These are phyloP conservation scores for Pipistrellus pipistrellus DNA, from an alignment of 2,797 vertebrate species.

Conservation along the genomic window DNA sequence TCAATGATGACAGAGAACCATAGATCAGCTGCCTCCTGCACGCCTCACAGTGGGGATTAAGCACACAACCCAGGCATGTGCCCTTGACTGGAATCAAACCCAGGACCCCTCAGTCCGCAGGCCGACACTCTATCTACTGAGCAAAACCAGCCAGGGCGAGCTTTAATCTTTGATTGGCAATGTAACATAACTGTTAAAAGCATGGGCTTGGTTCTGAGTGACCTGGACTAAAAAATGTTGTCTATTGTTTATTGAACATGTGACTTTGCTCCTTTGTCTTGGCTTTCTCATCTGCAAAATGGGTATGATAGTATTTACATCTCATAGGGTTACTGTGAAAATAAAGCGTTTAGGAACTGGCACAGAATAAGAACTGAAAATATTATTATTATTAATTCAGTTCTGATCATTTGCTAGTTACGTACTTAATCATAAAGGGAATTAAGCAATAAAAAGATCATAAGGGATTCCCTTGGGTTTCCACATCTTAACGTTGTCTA, in stretches of 20 bases:
- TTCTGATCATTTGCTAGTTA: constrained; percentile 2
- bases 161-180: neutral
- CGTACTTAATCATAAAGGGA: neutral
- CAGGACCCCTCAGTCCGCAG: too few species aligned
- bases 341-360: neutral
- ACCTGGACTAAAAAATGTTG: neutral
- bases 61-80: too few species aligned
- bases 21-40: too few species aligned
- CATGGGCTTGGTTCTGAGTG: neutral
- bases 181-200: neutral
- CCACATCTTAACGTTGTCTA: constrained; percentile 13
- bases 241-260: neutral
- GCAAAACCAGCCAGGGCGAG: neutral
- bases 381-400: neutral
- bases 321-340: neutral
- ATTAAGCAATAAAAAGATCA: neutral
- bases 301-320: accelerated
- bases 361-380: neutral
- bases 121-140: too few species aligned
- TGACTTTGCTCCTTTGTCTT: neutral
- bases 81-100: too few species aligned
- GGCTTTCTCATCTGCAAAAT: neutral
- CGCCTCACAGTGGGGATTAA: too few species aligned
- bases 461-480: constrained; percentile 18
- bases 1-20: too few species aligned